These are phyloP conservation scores for Gonocerus acuteangulatus DNA, from an alignment of 2,888 invertebrate genomes.

Conservation along the genomic window DNA sequence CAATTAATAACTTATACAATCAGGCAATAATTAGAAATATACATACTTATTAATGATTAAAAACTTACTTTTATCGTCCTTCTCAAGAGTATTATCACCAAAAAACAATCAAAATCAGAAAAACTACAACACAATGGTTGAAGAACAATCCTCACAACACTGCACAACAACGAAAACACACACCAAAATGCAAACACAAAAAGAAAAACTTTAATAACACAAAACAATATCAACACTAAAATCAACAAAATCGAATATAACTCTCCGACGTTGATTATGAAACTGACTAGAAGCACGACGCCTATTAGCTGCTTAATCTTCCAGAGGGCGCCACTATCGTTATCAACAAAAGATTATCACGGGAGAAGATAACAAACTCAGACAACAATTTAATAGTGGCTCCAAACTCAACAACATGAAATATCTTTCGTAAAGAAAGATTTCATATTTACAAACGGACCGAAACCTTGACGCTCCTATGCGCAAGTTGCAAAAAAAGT, in stretches of 20 bases:
- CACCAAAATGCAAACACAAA: too few species aligned
- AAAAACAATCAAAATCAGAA: background rate
- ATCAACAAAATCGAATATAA: background rate
- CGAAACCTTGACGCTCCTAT: too few species aligned
- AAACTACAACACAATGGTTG: background rate
- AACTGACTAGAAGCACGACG: constrained; percentile 12
- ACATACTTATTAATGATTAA: background rate
- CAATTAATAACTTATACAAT: background rate
- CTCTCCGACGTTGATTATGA: constrained; percentile 13
- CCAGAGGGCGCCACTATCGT: constrained; percentile 10
- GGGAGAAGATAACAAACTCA: too few species aligned
- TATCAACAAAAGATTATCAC: too few species aligned
- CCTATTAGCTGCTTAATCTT: background rate
- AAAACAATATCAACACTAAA: too few species aligned
- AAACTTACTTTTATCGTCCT: constrained; percentile 4
- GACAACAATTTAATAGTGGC: too few species aligned
- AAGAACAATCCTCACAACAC: background rate
- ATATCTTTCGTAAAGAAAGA: too few species aligned
- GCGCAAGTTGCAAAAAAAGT: too few species aligned
- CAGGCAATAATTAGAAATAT: background rate
- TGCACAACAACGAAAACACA: background rate
- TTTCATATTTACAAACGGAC: too few species aligned
- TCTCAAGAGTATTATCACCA: background rate
- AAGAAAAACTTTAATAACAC: too few species aligned
- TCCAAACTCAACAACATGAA: too few species aligned